A percentile compares a stretch with the other conserved stretches of the same genome.
phyloP scores from a whole-genome alignment of 2,888 invertebrate genomes.

The Eupsilia transversa region DNA sequence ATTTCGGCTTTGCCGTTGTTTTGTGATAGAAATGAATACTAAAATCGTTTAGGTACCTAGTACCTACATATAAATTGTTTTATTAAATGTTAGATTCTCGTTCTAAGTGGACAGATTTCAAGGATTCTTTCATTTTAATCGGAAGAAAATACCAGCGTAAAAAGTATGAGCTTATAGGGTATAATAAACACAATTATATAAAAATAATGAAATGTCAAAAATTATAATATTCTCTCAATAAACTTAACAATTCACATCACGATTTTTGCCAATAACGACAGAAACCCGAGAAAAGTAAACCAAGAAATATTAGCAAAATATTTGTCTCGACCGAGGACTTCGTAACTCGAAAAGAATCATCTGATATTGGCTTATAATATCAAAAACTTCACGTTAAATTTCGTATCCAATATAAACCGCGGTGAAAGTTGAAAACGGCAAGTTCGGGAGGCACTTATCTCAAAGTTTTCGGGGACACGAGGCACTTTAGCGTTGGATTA shows the following conservation, averaged over 20 bases:
- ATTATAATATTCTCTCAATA: constrained; percentile 1
- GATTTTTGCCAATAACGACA: constrained; percentile 35
- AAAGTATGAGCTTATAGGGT: neutral
- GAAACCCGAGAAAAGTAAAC: constrained; percentile 43
- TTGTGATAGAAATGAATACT: constrained; percentile 35
- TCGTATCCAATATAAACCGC: constrained; percentile 82
- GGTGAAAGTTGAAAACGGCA: constrained; percentile 72
- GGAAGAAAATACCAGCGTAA: neutral
- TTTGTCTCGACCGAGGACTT: constrained; percentile 59
- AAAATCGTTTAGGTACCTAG: constrained; percentile 20
- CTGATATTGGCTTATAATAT: constrained; percentile 76
- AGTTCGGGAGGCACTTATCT: constrained; percentile 74
- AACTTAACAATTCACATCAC: constrained; percentile 45
- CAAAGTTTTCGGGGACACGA: constrained; percentile 74
- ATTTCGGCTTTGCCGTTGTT: constrained; percentile 32
- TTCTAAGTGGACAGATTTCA: neutral
- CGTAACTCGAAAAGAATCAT: constrained; percentile 70
- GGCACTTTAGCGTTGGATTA: constrained; percentile 74
- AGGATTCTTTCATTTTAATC: neutral
- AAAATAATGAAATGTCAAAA: neutral
- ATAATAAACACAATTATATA: neutral
- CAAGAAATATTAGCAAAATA: constrained; percentile 63
- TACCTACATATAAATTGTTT: constrained; percentile 14
- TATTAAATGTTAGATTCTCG: constrained; percentile 15
- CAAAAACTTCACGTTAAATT: constrained; percentile 78